Evolutionary conservation across 2,797 vertebrate species (phyloP).

Genomic region (Ptychobarbus kaznakovi): DNA sequence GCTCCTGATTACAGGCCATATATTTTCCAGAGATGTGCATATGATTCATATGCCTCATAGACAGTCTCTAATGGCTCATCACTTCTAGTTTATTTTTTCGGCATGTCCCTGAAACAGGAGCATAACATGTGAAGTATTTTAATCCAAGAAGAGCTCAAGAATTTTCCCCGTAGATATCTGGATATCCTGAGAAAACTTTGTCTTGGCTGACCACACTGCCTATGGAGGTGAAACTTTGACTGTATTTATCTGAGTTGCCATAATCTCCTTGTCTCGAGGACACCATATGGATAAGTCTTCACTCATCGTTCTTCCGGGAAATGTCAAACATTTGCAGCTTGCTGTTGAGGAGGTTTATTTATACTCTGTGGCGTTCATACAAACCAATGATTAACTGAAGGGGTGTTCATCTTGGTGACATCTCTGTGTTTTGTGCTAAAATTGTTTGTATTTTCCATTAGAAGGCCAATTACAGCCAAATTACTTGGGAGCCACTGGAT

Average conservation of each 20-base stretch:
- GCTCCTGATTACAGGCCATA: conserved; percentile 20
- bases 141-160: conserved; percentile 13
- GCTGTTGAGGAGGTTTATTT: conserved; percentile 11
- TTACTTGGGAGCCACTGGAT: not conserved
- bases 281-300: conserved; percentile 8
- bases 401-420: not conserved
- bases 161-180: not conserved
- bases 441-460: not conserved
- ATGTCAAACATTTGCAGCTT: not conserved
- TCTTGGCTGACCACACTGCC: conserved; percentile 25
- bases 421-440: not conserved
- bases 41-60: conserved; percentile 16
- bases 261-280: conserved; percentile 14
- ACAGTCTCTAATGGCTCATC: not conserved
- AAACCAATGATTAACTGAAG: not conserved
- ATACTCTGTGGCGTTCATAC: not conserved
- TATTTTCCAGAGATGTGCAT: conserved; percentile 21
- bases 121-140: conserved; percentile 16
- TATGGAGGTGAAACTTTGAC: not conserved
- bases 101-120: not conserved
- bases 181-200: conserved; percentile 30
- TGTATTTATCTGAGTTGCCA: conserved; percentile 8
- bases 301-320: conserved; percentile 18
- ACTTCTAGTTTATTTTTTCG: conserved; percentile 27
- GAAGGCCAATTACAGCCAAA: not conserved